Evolutionary conservation across 2,888 invertebrate genomes (phyloP), one percentile per base, ranked within the genome.

Genomic region (Eurytoma adleriae): DNA sequence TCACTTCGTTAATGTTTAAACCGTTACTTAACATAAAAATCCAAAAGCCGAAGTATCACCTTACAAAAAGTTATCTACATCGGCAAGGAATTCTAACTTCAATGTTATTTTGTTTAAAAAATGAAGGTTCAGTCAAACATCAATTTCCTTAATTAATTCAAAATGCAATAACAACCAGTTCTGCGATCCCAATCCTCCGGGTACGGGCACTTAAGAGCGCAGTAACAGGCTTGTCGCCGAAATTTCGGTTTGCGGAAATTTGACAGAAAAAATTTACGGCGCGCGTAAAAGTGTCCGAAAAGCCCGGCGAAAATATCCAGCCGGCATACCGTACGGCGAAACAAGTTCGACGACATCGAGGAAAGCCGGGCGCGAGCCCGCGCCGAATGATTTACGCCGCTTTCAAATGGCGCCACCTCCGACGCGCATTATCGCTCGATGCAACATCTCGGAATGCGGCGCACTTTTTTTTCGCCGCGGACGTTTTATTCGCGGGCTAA

Each of bases 341-440:
- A 72, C 54, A 61, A 72, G 78, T 72, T 72, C 78, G 67, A 72
- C 24, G 78, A 68, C 72, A 72, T 54, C 64, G 52, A 18, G 40
- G 24, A 3, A 66, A 57, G 3, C 48, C 18, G 16, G 30, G 56
- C 24, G 20, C 66, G 10, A 18, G 10, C 16, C 30, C n/a, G 54
- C 52, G 40, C 54, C 27, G 16, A 20, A 78, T 78, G 78, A 78
- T 78, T 78, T 54, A 78, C 67, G 24, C 27, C 20, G 52, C 57
- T 20, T 24, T 67, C 48, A 48, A 27, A 52, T 16, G 72, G 68
- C 78, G 72, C 78, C 78, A 68, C 27, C 52, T 50, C n/a, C 27
- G 56, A 62, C 48, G 13, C 18, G n/a, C 30, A 12, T 12, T 24
- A 59, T 69, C 48, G 27, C 52, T 62, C 18, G 24, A 30, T 59